Conservation (phyloP, 2,113 vertebrate genomes). For the Stegostoma tigrinum region DNA sequence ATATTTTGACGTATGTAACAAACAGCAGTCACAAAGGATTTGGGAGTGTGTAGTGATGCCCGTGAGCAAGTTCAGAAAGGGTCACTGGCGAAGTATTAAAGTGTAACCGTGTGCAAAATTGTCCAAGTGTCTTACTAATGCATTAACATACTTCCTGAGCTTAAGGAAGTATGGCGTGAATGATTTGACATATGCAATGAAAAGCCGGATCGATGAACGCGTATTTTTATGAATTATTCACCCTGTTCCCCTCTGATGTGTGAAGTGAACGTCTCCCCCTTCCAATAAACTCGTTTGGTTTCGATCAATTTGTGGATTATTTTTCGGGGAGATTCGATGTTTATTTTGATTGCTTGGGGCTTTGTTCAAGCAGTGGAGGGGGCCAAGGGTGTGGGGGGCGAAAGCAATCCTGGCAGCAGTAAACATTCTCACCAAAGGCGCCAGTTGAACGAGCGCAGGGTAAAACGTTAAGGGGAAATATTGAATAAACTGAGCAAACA, state of each 20-base stretch:
- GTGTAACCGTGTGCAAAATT: not conserved
- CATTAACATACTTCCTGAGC: constrained; percentile 42
- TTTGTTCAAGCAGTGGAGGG: not conserved
- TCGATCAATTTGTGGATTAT: not conserved
- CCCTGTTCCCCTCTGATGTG: not conserved
- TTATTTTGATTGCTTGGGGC: not conserved
- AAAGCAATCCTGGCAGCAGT: not conserved
- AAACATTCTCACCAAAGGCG: not conserved
- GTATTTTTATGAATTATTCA: constrained; percentile 47
- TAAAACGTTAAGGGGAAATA: not conserved
- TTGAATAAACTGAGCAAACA: not conserved
- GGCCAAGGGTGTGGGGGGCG: not conserved
- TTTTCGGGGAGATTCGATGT: not conserved
- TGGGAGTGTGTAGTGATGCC: not conserved
- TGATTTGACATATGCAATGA: constrained; percentile 50
- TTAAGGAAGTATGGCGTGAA: constrained; percentile 46
- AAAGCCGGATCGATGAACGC: constrained; percentile 22
- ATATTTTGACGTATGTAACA: not conserved
- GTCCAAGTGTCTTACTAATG: constrained; percentile 10
- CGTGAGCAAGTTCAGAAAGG: not conserved
- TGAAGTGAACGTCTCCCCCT: not conserved
- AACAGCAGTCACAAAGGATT: not conserved
- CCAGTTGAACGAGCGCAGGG: not conserved
- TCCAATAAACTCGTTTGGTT: constrained; percentile 26
- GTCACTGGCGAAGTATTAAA: not conserved